Conservation (phyloP, 2,113 vertebrate genomes). For the Illadopsis cleaveri region DNA sequence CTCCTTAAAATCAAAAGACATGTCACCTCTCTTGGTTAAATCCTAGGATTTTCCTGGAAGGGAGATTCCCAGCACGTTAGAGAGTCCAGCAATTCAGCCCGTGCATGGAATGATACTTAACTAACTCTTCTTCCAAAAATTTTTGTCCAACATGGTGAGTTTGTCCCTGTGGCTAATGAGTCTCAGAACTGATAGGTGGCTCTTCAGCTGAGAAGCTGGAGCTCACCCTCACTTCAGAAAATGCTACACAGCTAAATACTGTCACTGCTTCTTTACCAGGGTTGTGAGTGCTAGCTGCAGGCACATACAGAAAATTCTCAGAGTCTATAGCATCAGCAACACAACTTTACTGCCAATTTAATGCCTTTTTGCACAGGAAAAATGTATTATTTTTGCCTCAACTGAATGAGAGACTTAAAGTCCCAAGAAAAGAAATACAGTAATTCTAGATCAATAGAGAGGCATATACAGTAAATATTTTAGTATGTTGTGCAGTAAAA, state of each 20-base stretch:
- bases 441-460: not conserved
- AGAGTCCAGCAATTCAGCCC: not conserved
- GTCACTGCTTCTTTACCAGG: not conserved
- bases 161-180: not conserved
- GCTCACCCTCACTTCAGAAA: not conserved
- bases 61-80: not conserved
- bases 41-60: not conserved
- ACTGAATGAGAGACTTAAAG: constrained; percentile 2
- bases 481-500: not conserved
- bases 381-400: not conserved
- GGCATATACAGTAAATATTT: not conserved
- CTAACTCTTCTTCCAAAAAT: not conserved
- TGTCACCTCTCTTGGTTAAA: not conserved
- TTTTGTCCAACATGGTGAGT: not conserved
- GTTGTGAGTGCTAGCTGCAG: not conserved
- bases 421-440: not conserved
- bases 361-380: constrained; percentile 13
- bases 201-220: not conserved
- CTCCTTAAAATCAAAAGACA: not conserved
- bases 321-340: not conserved
- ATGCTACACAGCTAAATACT: not conserved
- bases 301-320: not conserved
- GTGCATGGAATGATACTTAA: not conserved
- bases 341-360: not conserved
- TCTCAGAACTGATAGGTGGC: not conserved